phyloP scores from a whole-genome alignment of 2,888 invertebrate genomes.

The Rhagium mordax region DNA sequence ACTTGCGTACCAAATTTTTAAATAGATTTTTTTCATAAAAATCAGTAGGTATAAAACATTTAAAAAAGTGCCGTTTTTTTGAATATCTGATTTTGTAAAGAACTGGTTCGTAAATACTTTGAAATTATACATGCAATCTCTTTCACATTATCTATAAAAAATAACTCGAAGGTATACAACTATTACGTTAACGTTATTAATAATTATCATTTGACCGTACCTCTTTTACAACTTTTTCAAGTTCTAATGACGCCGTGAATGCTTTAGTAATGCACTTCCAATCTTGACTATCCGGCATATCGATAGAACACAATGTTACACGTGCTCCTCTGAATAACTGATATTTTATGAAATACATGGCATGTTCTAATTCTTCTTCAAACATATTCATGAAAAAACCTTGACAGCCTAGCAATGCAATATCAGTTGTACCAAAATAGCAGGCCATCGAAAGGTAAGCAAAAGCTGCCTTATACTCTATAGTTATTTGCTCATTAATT shows the following conservation, averaged over 20 bases:
- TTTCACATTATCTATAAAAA: too few species aligned
- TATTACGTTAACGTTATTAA: too few species aligned
- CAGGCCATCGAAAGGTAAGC: conserved; percentile 76
- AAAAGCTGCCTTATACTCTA: conserved; percentile 75
- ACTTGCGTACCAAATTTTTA: too few species aligned
- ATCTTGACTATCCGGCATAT: conserved; percentile 61
- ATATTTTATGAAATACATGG: conserved; percentile 69
- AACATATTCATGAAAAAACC: conserved; percentile 72
- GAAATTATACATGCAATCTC: too few species aligned
- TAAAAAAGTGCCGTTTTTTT: too few species aligned
- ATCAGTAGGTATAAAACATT: too few species aligned
- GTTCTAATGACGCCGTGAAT: conserved; percentile 65
- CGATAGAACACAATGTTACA: conserved; percentile 64
- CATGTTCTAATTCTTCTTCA: conserved; percentile 71
- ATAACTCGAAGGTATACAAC: too few species aligned
- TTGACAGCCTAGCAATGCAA: conserved; percentile 69
- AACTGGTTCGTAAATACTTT: too few species aligned
- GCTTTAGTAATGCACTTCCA: conserved; percentile 69
- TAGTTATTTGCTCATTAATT: conserved; percentile 74
- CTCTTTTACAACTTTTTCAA: conserved; percentile 66
- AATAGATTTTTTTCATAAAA: too few species aligned
- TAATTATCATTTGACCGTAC: too few species aligned
- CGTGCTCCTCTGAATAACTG: conserved; percentile 70
- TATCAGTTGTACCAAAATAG: conserved; percentile 70
- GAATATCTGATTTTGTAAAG: too few species aligned